Evolutionary conservation across 1,140 invertebrate species (phyloP), one percentile per base, ranked within the genome.

Genomic region (Zaprionus africanus): DNA sequence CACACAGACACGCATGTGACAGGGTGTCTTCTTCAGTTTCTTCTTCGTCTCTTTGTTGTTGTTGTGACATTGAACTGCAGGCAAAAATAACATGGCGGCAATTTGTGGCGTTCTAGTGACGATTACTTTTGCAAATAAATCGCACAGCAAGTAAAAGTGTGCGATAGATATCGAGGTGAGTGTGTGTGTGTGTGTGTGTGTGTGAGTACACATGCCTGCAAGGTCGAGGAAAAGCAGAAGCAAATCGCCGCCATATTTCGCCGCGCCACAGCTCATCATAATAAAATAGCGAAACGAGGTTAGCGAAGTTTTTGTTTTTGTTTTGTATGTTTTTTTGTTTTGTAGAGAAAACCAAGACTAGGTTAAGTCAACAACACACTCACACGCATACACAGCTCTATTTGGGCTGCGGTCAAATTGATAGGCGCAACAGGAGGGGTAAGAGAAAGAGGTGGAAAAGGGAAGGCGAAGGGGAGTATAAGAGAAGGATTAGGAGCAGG

Each of bases 91-190:
- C 28, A 61, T 62, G 56, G 70, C 63, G 63, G 64, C 73, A 71
- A 24, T 68, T 76, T 71, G 54, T 64, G 19, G 73, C 72, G 31
- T 62, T 76, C 66, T 62, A 70, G 41, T 76, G 73, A 54, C 70
- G 67, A 76, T 76, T 64, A 71, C 67, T 64, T 65, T 53, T 19
- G 60, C 73, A 76, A 76, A 76, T 76, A 76, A 76, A 64, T 54
- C 59, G 54, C 19, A 22, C 7, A 17, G 28, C 61, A 49, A 59
- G 73, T 64, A 71, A 70, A 64, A 76, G 34, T 76, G 34, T 54
- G 24, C 38, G 49, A 15, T 67, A 64, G 68, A 57, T 73, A 72
- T 61, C 7, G 41, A 46, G 41, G n/a, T 17, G 7, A 17, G 41
- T 43, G 41, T 43, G 41, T 43, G 41, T 46, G 41, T 17, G n/a